phyloP scores from a whole-genome alignment of 2,888 invertebrate genomes.

The Drosophila atroscutellata region DNA sequence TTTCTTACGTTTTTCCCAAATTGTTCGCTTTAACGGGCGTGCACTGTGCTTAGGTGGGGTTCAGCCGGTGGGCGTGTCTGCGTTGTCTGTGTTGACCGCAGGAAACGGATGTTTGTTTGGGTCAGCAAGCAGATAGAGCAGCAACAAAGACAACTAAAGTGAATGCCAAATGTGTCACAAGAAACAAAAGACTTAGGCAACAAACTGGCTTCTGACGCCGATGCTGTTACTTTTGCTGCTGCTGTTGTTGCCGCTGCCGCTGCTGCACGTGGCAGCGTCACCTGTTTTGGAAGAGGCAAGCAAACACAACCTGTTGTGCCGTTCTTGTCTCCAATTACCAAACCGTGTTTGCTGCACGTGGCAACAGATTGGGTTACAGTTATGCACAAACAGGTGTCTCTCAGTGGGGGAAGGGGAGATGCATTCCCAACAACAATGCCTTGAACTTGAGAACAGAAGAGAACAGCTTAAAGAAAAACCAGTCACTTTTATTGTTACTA shows the following conservation, averaged over 20 bases:
- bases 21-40: constrained; percentile 5
- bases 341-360: constrained; percentile 60
- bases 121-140: constrained; percentile 51
- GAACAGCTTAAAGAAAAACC: constrained; percentile 9
- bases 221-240: constrained; percentile 4
- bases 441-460: constrained; percentile 57
- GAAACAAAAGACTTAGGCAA: constrained; percentile 68
- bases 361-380: constrained; percentile 55
- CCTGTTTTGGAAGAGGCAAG: constrained; percentile 11
- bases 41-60: constrained; percentile 27
- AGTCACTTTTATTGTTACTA: constrained; percentile 43
- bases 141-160: constrained; percentile 3
- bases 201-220: constrained; percentile 49
- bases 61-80: constrained; percentile 43
- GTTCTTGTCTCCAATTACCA: constrained; percentile 61
- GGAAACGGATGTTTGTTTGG: constrained; percentile 78
- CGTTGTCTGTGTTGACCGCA: constrained; percentile 44
- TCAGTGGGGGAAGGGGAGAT: background rate
- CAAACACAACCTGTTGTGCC: constrained; percentile 54
- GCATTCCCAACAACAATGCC: constrained; percentile 18
- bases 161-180: constrained; percentile 59
- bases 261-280: constrained; percentile 56
- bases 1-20: background rate
- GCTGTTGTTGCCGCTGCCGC: constrained; percentile 15
- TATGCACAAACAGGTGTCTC: constrained; percentile 35